These are phyloP conservation scores for Aegypius monachus DNA, from an alignment of 2,113 vertebrate species.

Conservation along the genomic window DNA sequence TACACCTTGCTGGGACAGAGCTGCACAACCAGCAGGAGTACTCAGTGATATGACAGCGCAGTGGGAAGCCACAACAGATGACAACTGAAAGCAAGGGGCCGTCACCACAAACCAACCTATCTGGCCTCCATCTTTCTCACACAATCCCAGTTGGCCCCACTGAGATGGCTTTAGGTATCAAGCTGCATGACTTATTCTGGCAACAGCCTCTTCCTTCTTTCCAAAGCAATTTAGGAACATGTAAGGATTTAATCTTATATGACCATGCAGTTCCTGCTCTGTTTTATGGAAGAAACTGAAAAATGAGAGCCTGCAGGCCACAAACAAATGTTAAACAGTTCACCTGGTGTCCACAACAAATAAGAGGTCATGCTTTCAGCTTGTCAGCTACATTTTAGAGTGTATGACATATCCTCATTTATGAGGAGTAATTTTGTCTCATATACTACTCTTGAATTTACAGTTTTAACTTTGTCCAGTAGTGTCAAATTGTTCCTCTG, in stretches of 20 bases:
- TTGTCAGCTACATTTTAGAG: background rate
- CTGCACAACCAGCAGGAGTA: background rate
- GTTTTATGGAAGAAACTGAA: background rate
- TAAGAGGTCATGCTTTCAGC: background rate
- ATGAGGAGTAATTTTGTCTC: background rate
- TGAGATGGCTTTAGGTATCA: background rate
- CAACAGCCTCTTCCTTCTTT: background rate
- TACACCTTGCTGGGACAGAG: background rate
- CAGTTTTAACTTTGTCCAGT: background rate
- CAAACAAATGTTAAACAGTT: background rate
- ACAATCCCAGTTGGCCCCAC: background rate
- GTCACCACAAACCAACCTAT: background rate
- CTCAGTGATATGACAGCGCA: background rate
- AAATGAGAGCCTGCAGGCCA: background rate
- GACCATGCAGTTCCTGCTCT: background rate
- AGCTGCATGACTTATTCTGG: background rate
- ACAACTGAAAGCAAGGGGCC: background rate
- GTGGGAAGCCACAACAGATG: background rate
- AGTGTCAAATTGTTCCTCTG: background rate
- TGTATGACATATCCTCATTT: background rate
- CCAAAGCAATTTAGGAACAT: background rate
- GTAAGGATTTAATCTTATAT: background rate
- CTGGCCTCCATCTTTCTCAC: background rate
- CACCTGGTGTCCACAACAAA: background rate
- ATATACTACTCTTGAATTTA: background rate